phyloP scores from a whole-genome alignment of 2,797 vertebrate species.

The Microctenopoma steveboyesi region DNA sequence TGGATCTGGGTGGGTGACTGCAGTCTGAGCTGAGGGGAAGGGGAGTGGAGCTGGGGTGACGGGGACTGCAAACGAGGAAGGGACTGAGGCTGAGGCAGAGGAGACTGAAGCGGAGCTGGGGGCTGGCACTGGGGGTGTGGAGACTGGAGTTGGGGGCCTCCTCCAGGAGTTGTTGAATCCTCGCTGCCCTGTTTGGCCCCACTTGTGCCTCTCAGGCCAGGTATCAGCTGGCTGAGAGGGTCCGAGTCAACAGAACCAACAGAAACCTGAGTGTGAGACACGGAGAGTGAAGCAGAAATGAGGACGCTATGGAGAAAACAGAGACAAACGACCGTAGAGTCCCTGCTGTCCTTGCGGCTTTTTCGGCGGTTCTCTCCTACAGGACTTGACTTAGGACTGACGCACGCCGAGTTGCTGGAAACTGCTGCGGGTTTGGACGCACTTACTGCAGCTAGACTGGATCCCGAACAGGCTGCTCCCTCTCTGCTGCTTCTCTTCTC shows the following conservation, averaged over 20 bases:
- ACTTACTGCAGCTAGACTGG: slow-evolving; percentile 40
- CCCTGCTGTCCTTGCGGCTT: slow-evolving; percentile 71
- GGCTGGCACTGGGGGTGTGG: slow-evolving; percentile 57
- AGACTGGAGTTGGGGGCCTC: slow-evolving; percentile 67
- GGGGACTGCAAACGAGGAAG: slow-evolving; percentile 69
- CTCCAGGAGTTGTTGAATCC: slow-evolving; percentile 57
- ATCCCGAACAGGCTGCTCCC: slow-evolving; percentile 50
- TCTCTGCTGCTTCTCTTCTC: slow-evolving; percentile 88
- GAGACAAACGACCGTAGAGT: slow-evolving; percentile 44
- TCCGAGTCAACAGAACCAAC: slow-evolving; percentile 84
- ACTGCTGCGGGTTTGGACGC: slow-evolving; percentile 71
- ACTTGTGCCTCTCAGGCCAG: slow-evolving; percentile 84
- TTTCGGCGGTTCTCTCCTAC: slow-evolving; percentile 58
- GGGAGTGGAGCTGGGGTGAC: slow-evolving; percentile 71
- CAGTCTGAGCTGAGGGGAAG: slow-evolving; percentile 73
- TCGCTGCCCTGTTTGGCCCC: slow-evolving; percentile 66
- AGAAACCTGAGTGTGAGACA: slow-evolving; percentile 80
- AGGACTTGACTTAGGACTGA: slow-evolving; percentile 74
- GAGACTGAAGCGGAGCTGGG: slow-evolving; percentile 68
- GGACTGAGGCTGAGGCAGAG: slow-evolving; percentile 64
- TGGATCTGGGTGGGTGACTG: slow-evolving; percentile 74
- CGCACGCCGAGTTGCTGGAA: slow-evolving; percentile 41
- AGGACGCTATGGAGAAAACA: not conserved
- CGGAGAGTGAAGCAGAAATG: slow-evolving; percentile 15
- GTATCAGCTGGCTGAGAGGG: slow-evolving; percentile 88